Evolutionary conservation across 2,113 vertebrate genomes (phyloP).

Genomic region (Corapipo altera): DNA sequence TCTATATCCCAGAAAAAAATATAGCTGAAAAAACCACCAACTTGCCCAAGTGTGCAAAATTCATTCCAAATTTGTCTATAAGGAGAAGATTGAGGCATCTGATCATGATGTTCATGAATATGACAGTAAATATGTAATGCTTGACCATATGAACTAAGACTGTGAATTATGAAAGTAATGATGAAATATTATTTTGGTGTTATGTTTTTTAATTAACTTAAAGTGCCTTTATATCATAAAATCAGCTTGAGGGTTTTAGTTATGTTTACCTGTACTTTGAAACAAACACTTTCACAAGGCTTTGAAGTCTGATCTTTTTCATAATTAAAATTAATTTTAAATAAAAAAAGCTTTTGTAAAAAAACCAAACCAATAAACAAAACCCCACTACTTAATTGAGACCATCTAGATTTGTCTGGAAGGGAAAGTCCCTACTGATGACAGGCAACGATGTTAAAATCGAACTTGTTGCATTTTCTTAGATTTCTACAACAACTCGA

Average conservation of each 20-base stretch:
- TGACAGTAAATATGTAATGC: background rate
- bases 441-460: background rate
- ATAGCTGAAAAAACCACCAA: background rate
- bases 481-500: background rate
- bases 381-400: background rate
- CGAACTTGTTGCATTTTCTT: background rate
- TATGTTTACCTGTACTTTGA: background rate
- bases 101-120: background rate
- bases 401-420: background rate
- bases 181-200: background rate
- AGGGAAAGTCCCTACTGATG: background rate
- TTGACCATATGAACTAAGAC: background rate
- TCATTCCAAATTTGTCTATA: background rate
- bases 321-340: background rate
- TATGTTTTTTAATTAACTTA: background rate
- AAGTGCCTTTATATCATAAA: fast-evolving
- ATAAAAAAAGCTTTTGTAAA: background rate
- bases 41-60: background rate
- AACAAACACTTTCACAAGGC: background rate
- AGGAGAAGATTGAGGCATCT: background rate
- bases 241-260: background rate
- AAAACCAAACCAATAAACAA: background rate
- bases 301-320: background rate
- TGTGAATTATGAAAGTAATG: background rate
- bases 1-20: background rate